A percentile compares a stretch with the other conserved stretches of the same genome.
Conservation (phyloP, 2,113 vertebrate genomes). For the Anser cygnoides region DNA sequence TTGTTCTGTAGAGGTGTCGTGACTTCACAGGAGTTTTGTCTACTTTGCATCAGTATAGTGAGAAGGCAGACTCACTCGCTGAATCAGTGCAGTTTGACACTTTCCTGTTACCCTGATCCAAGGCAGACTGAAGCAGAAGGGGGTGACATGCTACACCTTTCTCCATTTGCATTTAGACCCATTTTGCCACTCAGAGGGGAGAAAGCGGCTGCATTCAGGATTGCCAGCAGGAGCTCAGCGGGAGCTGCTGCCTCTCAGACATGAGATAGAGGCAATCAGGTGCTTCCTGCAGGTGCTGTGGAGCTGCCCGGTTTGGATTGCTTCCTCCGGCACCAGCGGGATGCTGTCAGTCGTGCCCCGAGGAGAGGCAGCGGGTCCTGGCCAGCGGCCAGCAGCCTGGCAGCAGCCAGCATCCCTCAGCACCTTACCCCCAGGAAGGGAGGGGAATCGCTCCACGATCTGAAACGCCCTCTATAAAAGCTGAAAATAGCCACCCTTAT, state of each 20-base stretch:
- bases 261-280: conserved; percentile 6
- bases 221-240: not conserved
- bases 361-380: not conserved
- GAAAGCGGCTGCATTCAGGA: not conserved
- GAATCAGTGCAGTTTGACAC: not conserved
- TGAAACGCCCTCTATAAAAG: not conserved
- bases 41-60: not conserved
- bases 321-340: not conserved
- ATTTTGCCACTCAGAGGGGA: not conserved
- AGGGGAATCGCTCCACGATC: not conserved
- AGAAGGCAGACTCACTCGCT: not conserved
- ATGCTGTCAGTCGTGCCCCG: not conserved
- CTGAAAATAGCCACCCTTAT: not conserved
- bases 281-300: not conserved
- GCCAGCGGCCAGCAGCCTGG: not conserved
- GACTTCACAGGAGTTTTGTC: not conserved
- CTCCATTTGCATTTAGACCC: not conserved
- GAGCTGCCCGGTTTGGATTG: not conserved
- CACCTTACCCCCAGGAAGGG: not conserved
- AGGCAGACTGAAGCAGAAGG: not conserved
- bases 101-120: not conserved
- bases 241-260: conserved; percentile 5
- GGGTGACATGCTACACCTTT: not conserved
- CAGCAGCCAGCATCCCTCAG: not conserved
- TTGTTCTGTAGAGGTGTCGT: not conserved